Base-by-base conservation (phyloP, 2,113 vertebrate species). In the Sylvilagus bachmani region DNA sequence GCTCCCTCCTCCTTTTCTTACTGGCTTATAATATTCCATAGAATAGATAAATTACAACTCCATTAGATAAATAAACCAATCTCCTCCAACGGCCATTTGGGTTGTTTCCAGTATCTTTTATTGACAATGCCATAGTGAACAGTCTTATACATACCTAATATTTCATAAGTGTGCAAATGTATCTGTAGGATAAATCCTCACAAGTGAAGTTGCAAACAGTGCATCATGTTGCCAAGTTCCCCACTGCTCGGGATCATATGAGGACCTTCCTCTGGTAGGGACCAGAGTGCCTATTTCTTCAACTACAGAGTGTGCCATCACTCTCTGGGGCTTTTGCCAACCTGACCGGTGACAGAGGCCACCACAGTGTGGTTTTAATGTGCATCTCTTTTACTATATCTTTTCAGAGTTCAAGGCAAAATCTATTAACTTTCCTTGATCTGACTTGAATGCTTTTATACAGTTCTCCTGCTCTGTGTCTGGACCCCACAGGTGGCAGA, bases 361-460 rank as follows among this genome's bases (percentile, higher is more conserved):
- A 62, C 29, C 55, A 83, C 27, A 51, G 16, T 79, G 6, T 69
- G 73, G 73, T 78, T 89, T 93, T 69, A 86, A 64, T 91, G 75
- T 87, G 12, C 61, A 84, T 53, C 90, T 75, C 36, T 95, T 21
- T 93, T 89, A 94, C 31, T 85, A 24, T 55, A 62, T 75, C 8
- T 77, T 88, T 64, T 69, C 36, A 85, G n/a, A 29, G 33, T 55
- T 90, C 64, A 85, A 69, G 53, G 27, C 71, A 85, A 93, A 80
- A 53, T 62, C 36, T 29, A 33, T 73, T 64, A 44, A 33, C 53
- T 82, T 85, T 44, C 49, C 61, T 44, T 73, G 67, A 53, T 22
- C 25, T 36, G 67, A 21, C 67, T 71, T 36, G 22, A 38, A 61
- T 44, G 29, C 38, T 67, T 44, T 84, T 38, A 6, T 38, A 58